Percentiles rank a stretch among this genome's conserved stretches.
Conservation (phyloP, 2,797 vertebrate species). For the Capromys pilorides region DNA sequence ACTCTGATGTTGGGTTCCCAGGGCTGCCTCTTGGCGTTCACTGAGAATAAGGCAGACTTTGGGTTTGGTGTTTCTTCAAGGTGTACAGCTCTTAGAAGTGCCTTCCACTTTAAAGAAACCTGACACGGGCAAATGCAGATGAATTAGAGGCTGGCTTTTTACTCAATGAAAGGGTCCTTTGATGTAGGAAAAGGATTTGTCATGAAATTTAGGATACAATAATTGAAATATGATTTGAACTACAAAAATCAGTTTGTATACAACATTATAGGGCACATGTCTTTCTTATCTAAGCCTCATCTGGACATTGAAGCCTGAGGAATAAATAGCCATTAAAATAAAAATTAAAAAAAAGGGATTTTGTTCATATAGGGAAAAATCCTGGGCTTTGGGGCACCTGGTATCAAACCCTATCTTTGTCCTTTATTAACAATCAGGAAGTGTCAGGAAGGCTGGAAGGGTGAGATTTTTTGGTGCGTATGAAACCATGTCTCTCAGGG, state of each 20-base stretch:
- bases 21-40: neutral
- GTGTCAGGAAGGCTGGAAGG: neutral
- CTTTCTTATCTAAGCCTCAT: slow-evolving; percentile 16
- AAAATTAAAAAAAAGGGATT: neutral
- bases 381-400: neutral
- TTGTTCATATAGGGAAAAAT: neutral
- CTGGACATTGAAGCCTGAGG: slow-evolving; percentile 7
- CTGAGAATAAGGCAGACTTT: neutral
- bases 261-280: neutral
- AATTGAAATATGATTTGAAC: slow-evolving; percentile 26
- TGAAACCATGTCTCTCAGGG: neutral
- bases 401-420: neutral
- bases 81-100: neutral
- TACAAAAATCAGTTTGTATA: slow-evolving; percentile 43
- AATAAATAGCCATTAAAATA: neutral
- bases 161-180: slow-evolving; percentile 34
- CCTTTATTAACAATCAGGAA: neutral
- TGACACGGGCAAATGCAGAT: neutral
- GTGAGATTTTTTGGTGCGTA: neutral
- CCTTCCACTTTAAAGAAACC: slow-evolving; percentile 15
- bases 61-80: neutral
- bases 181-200: slow-evolving; percentile 48
- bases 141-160: neutral
- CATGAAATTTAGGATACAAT: slow-evolving; percentile 33
- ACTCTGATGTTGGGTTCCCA: fast-evolving